Evolutionary conservation across 2,888 invertebrate species (phyloP), one percentile per base, ranked within the genome.

Genomic region (Gisinianus flammeolus): DNA sequence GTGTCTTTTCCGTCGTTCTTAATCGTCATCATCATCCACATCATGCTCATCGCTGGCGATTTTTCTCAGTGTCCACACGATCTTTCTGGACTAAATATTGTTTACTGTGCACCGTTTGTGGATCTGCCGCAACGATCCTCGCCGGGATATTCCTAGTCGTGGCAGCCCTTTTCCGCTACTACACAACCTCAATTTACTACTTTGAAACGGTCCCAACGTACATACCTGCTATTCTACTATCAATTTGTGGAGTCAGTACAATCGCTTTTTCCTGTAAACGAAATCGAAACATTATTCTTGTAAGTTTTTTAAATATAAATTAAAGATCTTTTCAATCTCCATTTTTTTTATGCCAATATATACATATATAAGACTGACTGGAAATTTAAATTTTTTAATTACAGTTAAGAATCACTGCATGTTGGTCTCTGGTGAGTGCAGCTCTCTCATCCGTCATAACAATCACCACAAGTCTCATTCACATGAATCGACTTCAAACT

Each of bases 171-270:
- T 90, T 94, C 79, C 89, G 93, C 30, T 91, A 93, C 1, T 92
- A 94, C 87, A 95, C 94, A 0, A 91, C 92, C 0, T 92, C 92
- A 0, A 90, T 92, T 69, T 86, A 88, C 78, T 88, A 95, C 86
- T 92, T 96, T 87, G 96, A 97, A 89, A 95, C 96, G 0, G 93
- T 97, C 84, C 96, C 96, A n/a, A 95, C 95, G 6, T 96, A 96
- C 86, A 94, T 96, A 85, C 95, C 95, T 56, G 95, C 95, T 79
- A 92, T 93, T 83, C 92, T 95, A 83, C 79, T 84, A 16, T 83
- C 83, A 28, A 84, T 84, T 22, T 84, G 84, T 67, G 84, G 84
- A 33, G 83, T 84, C 22, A 82, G 82, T 62, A 84, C 84, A 10
- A 84, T 84, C 58, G 84, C 84, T 10, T 84, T 84, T 66, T 84